These are phyloP conservation scores for Ctenodactylus gundi DNA, from an alignment of 2,113 vertebrate species.

Conservation along the genomic window DNA sequence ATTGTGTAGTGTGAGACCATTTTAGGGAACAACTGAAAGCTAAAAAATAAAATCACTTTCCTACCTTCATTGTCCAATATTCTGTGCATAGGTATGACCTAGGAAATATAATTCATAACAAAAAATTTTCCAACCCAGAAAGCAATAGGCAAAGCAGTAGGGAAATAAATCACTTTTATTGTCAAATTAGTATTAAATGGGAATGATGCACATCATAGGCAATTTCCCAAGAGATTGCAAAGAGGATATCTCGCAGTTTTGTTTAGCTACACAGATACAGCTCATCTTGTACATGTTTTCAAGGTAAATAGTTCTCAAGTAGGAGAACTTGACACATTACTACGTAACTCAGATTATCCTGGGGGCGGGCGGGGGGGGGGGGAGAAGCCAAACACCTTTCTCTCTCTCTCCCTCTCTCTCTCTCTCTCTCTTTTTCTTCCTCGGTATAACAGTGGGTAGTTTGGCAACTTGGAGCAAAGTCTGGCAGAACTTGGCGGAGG, in stretches of 20 bases:
- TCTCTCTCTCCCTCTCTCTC: too few species aligned
- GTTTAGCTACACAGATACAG: background rate
- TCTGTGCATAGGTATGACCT: background rate
- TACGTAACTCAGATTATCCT: too few species aligned
- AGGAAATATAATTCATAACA: conserved; percentile 30
- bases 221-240: background rate
- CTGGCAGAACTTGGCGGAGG: background rate
- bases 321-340: background rate
- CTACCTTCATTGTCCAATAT: background rate
- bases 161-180: conserved; percentile 20
- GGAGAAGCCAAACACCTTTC: too few species aligned
- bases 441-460: background rate
- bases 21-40: conserved; percentile 33
- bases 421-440: too few species aligned
- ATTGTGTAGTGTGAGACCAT: background rate
- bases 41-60: background rate
- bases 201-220: background rate
- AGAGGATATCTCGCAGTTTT: background rate
- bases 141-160: background rate
- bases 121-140: background rate
- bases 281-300: background rate
- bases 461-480: background rate
- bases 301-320: conserved; percentile 4
- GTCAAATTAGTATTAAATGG: background rate
- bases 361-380: too few species aligned